Evolutionary conservation across 2,888 invertebrate species (phyloP).

Genomic region (Actias luna): DNA sequence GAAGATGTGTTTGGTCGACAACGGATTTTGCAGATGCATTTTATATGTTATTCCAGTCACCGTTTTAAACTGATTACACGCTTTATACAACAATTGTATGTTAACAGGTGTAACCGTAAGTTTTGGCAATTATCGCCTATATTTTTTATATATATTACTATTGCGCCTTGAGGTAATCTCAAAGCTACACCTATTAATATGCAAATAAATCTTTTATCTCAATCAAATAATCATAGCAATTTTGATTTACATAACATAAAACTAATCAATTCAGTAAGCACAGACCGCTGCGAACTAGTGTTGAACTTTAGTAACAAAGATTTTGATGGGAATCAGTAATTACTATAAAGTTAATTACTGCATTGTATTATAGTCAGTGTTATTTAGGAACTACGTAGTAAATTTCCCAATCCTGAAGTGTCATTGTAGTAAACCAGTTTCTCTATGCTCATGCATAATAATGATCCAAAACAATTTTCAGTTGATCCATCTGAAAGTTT

Average conservation of each 20-base stretch:
- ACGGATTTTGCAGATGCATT: slow-evolving; percentile 29
- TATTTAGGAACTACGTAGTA: background rate
- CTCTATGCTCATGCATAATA: background rate
- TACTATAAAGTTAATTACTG: background rate
- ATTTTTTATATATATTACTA: too few relatives aligned
- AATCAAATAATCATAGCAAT: background rate
- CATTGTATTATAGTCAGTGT: background rate
- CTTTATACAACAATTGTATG: slow-evolving; percentile 24
- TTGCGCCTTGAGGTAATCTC: too few relatives aligned
- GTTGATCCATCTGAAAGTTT: background rate
- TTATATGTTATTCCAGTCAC: slow-evolving; percentile 33
- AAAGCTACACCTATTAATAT: slow-evolving; percentile 6
- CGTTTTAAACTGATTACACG: slow-evolving; percentile 31
- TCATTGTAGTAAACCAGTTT: background rate
- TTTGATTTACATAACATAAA: slow-evolving; percentile 5
- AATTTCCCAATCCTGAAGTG: background rate
- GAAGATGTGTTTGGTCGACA: slow-evolving; percentile 50
- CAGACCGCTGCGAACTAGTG: background rate
- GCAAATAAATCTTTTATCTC: background rate
- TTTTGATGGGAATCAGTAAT: background rate
- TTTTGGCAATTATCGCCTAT: too few relatives aligned
- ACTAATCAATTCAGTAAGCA: slow-evolving; percentile 1
- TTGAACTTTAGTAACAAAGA: background rate
- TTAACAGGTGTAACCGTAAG: slow-evolving; percentile 8
- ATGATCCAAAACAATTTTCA: too few relatives aligned